phyloP scores from a whole-genome alignment of 2,888 invertebrate genomes.

The Cryptocheilus praepositus region DNA sequence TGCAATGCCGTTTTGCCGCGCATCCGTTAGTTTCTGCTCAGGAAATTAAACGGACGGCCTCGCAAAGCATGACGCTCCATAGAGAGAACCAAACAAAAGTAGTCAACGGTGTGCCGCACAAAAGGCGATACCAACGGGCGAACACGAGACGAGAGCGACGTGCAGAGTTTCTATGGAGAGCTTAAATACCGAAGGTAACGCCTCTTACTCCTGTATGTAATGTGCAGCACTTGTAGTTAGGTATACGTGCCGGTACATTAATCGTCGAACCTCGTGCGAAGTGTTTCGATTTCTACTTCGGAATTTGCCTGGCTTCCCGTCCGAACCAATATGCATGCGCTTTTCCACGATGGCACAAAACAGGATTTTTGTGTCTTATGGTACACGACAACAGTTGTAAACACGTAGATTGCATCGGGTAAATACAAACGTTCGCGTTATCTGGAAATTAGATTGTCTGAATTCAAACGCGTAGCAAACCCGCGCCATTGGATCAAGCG shows the following conservation, averaged over 20 bases:
- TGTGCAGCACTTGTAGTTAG: slow-evolving; percentile 29
- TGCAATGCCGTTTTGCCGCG: no score
- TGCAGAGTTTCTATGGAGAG: slow-evolving; percentile 38
- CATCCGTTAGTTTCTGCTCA: no score
- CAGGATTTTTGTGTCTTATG: no score
- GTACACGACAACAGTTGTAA: no score
- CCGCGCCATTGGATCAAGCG: no score
- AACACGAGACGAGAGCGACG: slow-evolving; percentile 39
- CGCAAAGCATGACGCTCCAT: no score
- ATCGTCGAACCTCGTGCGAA: slow-evolving; percentile 31
- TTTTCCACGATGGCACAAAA: slow-evolving; percentile 10
- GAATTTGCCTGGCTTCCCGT: slow-evolving; percentile 34
- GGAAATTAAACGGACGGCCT: no score
- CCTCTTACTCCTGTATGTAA: slow-evolving; percentile 48
- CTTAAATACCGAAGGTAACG: slow-evolving; percentile 55
- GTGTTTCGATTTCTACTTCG: slow-evolving; percentile 48
- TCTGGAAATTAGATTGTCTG: no score
- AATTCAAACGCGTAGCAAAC: no score
- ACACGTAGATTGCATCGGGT: no score
- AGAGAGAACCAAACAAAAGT: no score
- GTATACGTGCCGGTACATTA: slow-evolving; percentile 42
- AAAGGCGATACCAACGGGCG: slow-evolving; percentile 13
- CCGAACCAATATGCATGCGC: slow-evolving; percentile 25
- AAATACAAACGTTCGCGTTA: no score
- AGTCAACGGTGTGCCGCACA: slow-evolving; percentile 12